These are phyloP conservation scores for Cryptus viduatorius DNA, from an alignment of 2,888 invertebrate genomes.

Conservation along the genomic window DNA sequence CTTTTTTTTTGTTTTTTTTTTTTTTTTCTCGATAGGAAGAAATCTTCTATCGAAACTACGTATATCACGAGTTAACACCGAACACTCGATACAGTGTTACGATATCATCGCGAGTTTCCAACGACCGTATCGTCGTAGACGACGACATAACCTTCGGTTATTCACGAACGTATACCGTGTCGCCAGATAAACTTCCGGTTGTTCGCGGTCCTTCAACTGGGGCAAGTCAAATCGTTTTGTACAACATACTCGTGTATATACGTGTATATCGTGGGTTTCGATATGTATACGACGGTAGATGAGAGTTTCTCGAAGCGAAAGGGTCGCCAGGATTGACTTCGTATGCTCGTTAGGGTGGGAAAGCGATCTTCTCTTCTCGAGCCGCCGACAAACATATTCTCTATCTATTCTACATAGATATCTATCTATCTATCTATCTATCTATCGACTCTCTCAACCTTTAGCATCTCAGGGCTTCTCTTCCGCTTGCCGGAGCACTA, in stretches of 20 bases:
- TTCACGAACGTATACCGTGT: conserved; percentile 14
- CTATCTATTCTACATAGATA: conserved; percentile 4
- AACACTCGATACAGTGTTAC: no score
- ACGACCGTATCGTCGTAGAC: conserved; percentile 4
- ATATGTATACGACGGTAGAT: conserved; percentile 16
- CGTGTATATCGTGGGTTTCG: conserved; percentile 15
- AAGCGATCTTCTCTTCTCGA: conserved; percentile 35
- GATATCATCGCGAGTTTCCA: background rate
- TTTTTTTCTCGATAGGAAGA: no score
- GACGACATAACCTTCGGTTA: background rate
- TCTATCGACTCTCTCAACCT: conserved; percentile 5
- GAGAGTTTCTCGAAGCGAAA: conserved; percentile 52
- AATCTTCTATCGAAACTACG: no score
- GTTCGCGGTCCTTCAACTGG: conserved; percentile 21
- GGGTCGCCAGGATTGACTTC: conserved; percentile 27
- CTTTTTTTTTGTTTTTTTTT: no score
- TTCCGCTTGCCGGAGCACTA: conserved; percentile 4
- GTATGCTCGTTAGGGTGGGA: conserved; percentile 40
- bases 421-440: background rate
- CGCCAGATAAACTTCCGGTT: conserved; percentile 63
- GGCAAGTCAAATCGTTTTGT: conserved; percentile 3
- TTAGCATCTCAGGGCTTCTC: background rate
- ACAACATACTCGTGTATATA: conserved; percentile 10
- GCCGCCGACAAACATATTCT: background rate
- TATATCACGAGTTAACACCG: no score